Evolutionary conservation across 2,797 vertebrate species (phyloP), one percentile per base, ranked within the genome.

Genomic region (Naso thynnoides): DNA sequence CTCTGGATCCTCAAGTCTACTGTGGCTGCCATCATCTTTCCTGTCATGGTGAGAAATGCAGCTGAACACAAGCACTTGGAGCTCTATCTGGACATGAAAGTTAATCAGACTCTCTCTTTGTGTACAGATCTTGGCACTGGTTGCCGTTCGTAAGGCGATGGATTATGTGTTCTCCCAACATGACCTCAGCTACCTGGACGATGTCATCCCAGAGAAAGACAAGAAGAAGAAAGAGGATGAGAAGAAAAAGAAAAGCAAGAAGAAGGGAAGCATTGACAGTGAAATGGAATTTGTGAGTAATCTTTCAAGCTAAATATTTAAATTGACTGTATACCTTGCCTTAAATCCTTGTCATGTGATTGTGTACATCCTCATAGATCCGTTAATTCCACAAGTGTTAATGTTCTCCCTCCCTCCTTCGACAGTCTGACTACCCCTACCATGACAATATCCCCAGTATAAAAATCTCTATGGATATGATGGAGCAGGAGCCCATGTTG

Each of bases 151-250:
- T 78, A 99, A 97, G 90, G 97, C 96, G 66, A 98, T 99, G 98
- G 98, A 99, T 93, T 98, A 96, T 87, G 53, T 99, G 85, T 99
- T 98, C 94, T 98, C 98, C 56, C 98, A 99, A 82, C 97, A 99
- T 0, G 97, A 99, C 91, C 95, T 99, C 75, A 90, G 98, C 90
- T 99, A 99, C 89, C 96, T 99, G 26, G 98, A 99, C 0, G 98
- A 99, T 15, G 95, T 99, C 91, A 99, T 99, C 94, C 98, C 98
- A 59, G 98, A 99, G 92, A 99, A 99, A 68, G 98, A 99, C 90
- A 99, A 99, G 94, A 99, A 99, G 85, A 99, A 99, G 94, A 99
- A 99, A 31, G 98, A 99, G 84, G 98, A 99, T 0, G 97, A 99
- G 82, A 99, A 99, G 94, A 98, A 96, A 73, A 99, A 98, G 94